Evolutionary conservation across 2,797 vertebrate genomes (phyloP).

Genomic region (Melanotaenia boesemani): DNA sequence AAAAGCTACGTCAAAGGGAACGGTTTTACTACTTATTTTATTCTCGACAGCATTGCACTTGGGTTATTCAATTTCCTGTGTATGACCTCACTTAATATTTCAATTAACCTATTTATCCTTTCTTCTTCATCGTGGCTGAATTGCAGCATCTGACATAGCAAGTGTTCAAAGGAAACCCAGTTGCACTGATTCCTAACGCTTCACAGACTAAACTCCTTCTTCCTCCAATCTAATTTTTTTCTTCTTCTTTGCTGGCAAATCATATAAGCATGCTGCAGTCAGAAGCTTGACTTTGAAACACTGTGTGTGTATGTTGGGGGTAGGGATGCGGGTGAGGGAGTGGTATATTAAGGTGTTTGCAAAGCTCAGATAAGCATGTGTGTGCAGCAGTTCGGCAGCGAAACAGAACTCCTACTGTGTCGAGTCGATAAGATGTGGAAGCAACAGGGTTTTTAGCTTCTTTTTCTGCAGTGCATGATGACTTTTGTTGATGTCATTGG

Average conservation of each 20-base stretch:
- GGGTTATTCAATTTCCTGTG: conserved; percentile 37
- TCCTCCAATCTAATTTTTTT: conserved; percentile 24
- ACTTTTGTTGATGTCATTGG: conserved; percentile 32
- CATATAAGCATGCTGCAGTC: conserved; percentile 44
- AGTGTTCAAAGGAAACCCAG: conserved; percentile 47
- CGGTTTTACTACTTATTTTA: conserved; percentile 9
- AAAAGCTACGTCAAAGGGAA: conserved; percentile 20
- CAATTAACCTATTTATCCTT: conserved; percentile 64
- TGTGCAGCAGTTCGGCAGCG: conserved; percentile 41
- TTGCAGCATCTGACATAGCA: conserved; percentile 24
- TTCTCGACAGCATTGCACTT: conserved; percentile 19
- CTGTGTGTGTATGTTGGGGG: conserved; percentile 14
- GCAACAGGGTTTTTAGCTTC: background rate
- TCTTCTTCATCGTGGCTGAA: conserved; percentile 34
- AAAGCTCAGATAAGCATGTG: conserved; percentile 66
- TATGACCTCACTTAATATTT: conserved; percentile 49
- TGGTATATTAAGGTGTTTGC: conserved; percentile 50
- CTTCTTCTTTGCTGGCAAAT: conserved; percentile 42
- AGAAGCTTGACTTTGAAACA: conserved; percentile 62
- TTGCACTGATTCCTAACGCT: conserved; percentile 53
- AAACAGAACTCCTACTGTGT: conserved; percentile 53
- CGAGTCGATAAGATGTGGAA: conserved; percentile 56
- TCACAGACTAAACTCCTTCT: conserved; percentile 40
- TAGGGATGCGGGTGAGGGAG: background rate
- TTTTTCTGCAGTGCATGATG: conserved; percentile 7